Evolutionary conservation across 1,140 invertebrate genomes (phyloP), one percentile per base, ranked within the genome.

Genomic region (Microvelia longipes): DNA sequence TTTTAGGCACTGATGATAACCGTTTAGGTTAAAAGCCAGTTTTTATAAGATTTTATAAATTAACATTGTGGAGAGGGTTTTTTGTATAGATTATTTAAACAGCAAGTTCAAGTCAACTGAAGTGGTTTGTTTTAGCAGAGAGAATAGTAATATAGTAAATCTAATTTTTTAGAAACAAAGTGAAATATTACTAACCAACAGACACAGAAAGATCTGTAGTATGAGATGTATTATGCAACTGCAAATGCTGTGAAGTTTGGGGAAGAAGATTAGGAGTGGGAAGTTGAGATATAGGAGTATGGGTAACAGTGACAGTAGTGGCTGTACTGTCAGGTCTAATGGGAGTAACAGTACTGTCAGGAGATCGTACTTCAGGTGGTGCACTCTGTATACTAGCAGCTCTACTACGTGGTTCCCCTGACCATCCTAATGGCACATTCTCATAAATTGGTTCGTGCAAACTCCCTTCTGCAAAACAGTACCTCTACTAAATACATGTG

Each of bases 361-460:
- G 35, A 19, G 35, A 50, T 19, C 71, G 72, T 50, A 85, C 83
- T 70, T 87, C 86, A 11, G 86, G 85, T 2, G 86, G 85, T 0
- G 86, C 85, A 0, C 85, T 86, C 60, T 87, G 87, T 50, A 88
- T 81, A 72, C 86, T 88, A 64, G 86, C 85, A 2, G 87, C 84
- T 27, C 86, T 77, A 70, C 85, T 84, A 19, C 86, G 78, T 75
- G 82, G 81, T 24, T 80, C 76, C 27, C 68, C 69, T 1, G 60
- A 67, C 78, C 78, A 79, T 1, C 76, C 74, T 27, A 88, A 73
- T 13, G 87, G 88, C 11, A 90, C 86, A 74, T 91, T 91, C 76
- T 91, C 88, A 76, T 90, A 91, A 70, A 91, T 91, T 0, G 89
- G 89, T 76, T 90, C 89, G 26, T 82, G 73, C 82, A 80, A 1